These are phyloP conservation scores for Corapipo altera DNA, from an alignment of 2,113 vertebrate species.

Conservation along the genomic window DNA sequence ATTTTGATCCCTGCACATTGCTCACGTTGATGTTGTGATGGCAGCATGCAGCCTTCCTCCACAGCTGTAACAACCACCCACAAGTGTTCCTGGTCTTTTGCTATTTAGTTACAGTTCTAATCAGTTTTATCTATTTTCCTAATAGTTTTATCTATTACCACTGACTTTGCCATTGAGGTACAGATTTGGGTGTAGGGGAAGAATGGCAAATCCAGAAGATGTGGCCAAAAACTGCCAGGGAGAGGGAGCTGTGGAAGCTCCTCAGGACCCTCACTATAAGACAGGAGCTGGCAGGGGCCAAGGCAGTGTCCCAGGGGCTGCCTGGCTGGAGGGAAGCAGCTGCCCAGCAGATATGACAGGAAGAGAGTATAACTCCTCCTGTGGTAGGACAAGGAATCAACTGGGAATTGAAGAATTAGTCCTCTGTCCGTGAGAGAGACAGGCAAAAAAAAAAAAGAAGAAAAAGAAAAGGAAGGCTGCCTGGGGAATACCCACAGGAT, in stretches of 20 bases:
- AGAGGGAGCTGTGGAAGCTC: not conserved
- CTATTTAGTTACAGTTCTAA: not conserved
- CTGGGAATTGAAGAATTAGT: not conserved
- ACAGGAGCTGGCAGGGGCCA: not conserved
- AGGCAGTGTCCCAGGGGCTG: not conserved
- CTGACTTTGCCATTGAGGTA: not conserved
- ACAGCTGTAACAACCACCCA: fast-evolving
- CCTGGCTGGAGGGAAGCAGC: not conserved
- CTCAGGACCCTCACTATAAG: not conserved
- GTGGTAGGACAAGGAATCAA: fast-evolving
- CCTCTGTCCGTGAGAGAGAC: not conserved
- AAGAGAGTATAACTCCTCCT: not conserved
- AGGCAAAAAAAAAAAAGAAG: not conserved
- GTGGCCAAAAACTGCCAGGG: not conserved
- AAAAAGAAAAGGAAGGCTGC: not conserved
- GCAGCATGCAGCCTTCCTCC: not conserved
- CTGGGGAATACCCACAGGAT: not conserved
- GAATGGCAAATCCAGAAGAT: not conserved
- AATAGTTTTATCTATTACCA: not conserved
- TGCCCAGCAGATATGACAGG: not conserved
- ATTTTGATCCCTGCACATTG: not conserved
- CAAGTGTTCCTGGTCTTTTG: not conserved
- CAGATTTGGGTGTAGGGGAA: not conserved
- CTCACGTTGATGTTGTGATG: not conserved
- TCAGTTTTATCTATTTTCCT: not conserved